phyloP scores from a whole-genome alignment of 2,113 vertebrate species.

The Cyanoramphus novaezelandiae region DNA sequence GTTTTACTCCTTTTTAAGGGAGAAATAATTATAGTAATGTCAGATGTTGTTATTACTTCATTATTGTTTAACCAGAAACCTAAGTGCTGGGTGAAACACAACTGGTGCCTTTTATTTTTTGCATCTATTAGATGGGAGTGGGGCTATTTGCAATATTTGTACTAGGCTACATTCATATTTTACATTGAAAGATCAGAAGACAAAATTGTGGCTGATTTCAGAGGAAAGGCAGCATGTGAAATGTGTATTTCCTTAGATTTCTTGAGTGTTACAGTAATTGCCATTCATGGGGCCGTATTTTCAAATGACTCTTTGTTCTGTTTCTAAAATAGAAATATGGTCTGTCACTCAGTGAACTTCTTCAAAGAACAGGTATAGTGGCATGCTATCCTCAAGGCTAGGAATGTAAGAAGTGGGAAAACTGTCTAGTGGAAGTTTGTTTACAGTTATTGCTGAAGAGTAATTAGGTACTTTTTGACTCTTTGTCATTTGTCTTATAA shows the following conservation, averaged over 20 bases:
- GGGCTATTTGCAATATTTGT: not conserved
- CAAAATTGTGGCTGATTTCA: not conserved
- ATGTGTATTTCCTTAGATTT: not conserved
- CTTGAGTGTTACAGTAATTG: not conserved
- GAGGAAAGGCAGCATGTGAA: not conserved
- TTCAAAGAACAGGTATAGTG: not conserved
- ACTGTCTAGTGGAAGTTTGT: not conserved
- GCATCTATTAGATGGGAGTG: not conserved
- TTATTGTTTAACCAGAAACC: not conserved
- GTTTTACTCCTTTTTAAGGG: not conserved
- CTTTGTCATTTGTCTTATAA: conserved; percentile 17
- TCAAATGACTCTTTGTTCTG: not conserved
- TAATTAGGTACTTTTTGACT: conserved; percentile 20
- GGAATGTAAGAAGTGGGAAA: not conserved
- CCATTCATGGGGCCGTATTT: not conserved
- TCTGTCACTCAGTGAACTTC: not conserved
- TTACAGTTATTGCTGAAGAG: not conserved
- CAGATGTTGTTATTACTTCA: not conserved
- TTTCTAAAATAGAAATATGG: not conserved
- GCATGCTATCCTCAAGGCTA: not conserved
- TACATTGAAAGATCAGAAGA: not conserved
- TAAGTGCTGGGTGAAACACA: not conserved
- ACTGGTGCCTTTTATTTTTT: not conserved
- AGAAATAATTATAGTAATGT: not conserved
- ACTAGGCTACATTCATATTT: not conserved